A percentile compares a stretch with the other conserved stretches of the same genome.
These are phyloP conservation scores for Thaumetopoea pityocampa DNA, from an alignment of 1,140 invertebrate genomes.

Conservation along the genomic window DNA sequence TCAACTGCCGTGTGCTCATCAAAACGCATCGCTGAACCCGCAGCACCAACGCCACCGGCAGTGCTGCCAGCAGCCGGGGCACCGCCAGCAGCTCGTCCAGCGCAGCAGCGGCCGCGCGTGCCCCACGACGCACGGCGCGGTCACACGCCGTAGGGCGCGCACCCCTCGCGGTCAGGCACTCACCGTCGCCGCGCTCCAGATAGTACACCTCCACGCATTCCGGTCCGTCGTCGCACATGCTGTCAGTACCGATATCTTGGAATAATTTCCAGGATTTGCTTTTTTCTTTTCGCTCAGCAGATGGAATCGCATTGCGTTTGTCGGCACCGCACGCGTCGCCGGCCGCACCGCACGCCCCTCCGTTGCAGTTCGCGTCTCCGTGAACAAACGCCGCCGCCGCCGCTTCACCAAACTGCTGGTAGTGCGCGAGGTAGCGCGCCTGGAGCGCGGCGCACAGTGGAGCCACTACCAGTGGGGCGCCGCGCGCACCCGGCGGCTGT, in stretches of 20 bases:
- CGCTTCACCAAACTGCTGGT: neutral
- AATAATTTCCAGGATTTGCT: constrained; percentile 3
- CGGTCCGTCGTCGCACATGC: constrained; percentile 9
- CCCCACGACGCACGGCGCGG: constrained; percentile 7
- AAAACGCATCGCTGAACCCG: constrained; percentile 13
- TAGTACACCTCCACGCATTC: constrained; percentile 28
- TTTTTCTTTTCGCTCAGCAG: neutral
- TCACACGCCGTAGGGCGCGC: constrained; percentile 17
- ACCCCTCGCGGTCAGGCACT: constrained; percentile 4
- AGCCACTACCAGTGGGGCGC: constrained; percentile 9
- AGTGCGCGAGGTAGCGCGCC: neutral
- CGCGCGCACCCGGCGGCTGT: too few relatives aligned
- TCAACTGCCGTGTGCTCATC: constrained; percentile 1
- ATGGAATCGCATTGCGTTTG: too few relatives aligned
- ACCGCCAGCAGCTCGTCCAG: constrained; percentile 29
- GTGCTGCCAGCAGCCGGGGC: constrained; percentile 18
- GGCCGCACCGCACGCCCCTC: too few relatives aligned
- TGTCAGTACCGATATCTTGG: neutral
- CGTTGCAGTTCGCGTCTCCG: neutral
- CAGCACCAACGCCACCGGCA: constrained; percentile 22
- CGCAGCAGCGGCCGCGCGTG: constrained; percentile 2
- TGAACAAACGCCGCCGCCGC: neutral
- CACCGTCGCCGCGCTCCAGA: constrained; percentile 11
- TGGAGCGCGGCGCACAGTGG: constrained; percentile 8
- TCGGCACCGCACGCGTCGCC: neutral